Percentiles rank a stretch among this genome's conserved stretches.
phyloP scores from a whole-genome alignment of 2,797 vertebrate genomes.

The Anableps anableps region DNA sequence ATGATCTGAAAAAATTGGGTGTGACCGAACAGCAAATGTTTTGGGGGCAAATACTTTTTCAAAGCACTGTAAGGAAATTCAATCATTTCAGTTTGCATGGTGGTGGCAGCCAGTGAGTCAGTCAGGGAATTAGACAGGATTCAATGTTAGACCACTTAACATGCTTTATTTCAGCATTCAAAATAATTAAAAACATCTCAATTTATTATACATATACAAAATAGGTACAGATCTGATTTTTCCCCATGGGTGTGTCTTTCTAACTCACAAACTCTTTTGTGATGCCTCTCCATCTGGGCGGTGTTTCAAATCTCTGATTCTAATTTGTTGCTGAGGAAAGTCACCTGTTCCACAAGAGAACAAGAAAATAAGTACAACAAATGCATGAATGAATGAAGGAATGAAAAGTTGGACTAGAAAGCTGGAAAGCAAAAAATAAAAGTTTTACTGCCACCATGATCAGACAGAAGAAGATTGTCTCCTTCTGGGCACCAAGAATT shows the following conservation, averaged over 20 bases:
- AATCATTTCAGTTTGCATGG: constrained; percentile 9
- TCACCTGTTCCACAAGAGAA: constrained; percentile 54
- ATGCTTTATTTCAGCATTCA: constrained; percentile 99
- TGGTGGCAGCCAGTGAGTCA: constrained; percentile 51
- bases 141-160: constrained; percentile 94
- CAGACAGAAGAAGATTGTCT: constrained; percentile 50
- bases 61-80: constrained; percentile 7
- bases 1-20: background rate
- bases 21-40: background rate
- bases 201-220: constrained; percentile 99
- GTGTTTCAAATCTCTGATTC: constrained; percentile 50
- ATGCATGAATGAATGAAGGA: constrained; percentile 2
- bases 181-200: constrained; percentile 99
- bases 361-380: constrained; percentile 64
- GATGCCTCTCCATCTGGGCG: constrained; percentile 60
- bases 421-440: constrained; percentile 7
- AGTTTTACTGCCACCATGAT: constrained; percentile 39
- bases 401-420: constrained; percentile 8
- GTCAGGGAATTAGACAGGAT: constrained; percentile 72
- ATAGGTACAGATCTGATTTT: constrained; percentile 92
- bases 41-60: background rate
- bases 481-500: constrained; percentile 71
- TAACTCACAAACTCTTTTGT: constrained; percentile 68
- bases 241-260: constrained; percentile 79
- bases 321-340: constrained; percentile 49